A percentile compares a stretch with the other conserved stretches of the same genome.
Conservation (phyloP, 2,113 vertebrate species). For the Notarius quadriscutis region DNA sequence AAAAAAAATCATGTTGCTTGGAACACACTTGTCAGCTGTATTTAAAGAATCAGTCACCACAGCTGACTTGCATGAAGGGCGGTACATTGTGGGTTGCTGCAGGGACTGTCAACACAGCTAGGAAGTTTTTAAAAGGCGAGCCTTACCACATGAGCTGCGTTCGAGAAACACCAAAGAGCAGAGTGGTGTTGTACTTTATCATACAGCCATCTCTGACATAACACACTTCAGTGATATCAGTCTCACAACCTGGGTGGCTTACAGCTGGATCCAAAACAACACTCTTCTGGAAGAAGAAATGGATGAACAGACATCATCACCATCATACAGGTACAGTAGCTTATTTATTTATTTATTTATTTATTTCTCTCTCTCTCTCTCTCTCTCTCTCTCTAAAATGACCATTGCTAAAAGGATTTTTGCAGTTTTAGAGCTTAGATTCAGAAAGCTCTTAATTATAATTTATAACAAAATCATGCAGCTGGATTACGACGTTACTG, state of each 20-base stretch:
- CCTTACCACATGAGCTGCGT: not conserved
- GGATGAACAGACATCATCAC: too few species aligned
- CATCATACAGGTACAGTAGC: not conserved
- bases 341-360: not conserved
- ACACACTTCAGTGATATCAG: not conserved
- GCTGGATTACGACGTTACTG: not conserved
- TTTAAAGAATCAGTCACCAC: not conserved
- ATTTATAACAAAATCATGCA: not conserved
- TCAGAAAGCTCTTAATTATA: not conserved
- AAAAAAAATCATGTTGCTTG: not conserved
- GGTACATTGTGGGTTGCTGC: not conserved
- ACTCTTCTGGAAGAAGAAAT: not conserved
- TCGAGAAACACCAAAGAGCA: not conserved
- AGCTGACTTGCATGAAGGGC: not conserved
- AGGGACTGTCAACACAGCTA: conserved; percentile 10
- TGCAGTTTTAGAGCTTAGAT: not conserved
- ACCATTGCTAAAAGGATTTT: too few species aligned
- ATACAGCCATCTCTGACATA: not conserved
- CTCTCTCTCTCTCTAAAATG: too few species aligned
- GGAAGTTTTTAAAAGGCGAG: not conserved
- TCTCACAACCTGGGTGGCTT: not conserved
- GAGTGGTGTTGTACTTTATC: not conserved
- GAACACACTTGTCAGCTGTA: not conserved
- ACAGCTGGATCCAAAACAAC: not conserved
- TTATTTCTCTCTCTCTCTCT: too few species aligned